Evolutionary conservation across 2,113 vertebrate genomes (phyloP), one percentile per base, ranked within the genome.

Genomic region (Sorex fumeus): DNA sequence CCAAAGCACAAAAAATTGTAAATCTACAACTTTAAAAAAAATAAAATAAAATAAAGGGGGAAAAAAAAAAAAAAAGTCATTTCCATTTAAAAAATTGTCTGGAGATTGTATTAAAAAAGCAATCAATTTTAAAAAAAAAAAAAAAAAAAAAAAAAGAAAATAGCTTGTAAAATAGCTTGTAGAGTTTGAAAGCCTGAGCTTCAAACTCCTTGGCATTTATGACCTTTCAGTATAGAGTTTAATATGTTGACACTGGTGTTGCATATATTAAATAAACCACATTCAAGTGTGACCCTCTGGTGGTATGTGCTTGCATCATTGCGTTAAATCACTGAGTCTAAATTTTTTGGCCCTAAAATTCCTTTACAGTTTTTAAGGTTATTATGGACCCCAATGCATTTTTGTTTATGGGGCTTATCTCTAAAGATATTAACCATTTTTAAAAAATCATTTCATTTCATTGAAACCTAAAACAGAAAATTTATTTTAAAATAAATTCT

Each of bases 381-480:
- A 36, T 62, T 18, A 3, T 93, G 6, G 10, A 40, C 47, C 25
- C 16, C 62, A 84, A 67, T 60, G 43, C 90, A 3, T n/a, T 71
- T 93, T 93, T 91, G 23, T 88, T 83, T 88, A 34, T 50, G 27
- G 12, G 32, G 19, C 12, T 83, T 83, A 64, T 90, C 57, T 40
- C 43, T 96, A 47, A n/a, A 43, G 9, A 75, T 91, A 40, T 77
- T 72, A 81, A 57, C 7, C 12, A 79, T 53, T 19, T 4, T 62
- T 50, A 30, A 50, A 50, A 50, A 50, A 7, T 50, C 10, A 50
- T 10, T 50, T 50, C 13, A 50, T 50, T 50, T 50, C 16, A 70
- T 89, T 90, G 79, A 50, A 93, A 91, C 85, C 81, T 81, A 75
- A 74, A 84, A 70, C 25, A 78, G 47, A 90, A 80, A 21, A 13